These are phyloP conservation scores for Hirtodrosophila histrioides DNA, from an alignment of 2,888 invertebrate species.

Conservation along the genomic window DNA sequence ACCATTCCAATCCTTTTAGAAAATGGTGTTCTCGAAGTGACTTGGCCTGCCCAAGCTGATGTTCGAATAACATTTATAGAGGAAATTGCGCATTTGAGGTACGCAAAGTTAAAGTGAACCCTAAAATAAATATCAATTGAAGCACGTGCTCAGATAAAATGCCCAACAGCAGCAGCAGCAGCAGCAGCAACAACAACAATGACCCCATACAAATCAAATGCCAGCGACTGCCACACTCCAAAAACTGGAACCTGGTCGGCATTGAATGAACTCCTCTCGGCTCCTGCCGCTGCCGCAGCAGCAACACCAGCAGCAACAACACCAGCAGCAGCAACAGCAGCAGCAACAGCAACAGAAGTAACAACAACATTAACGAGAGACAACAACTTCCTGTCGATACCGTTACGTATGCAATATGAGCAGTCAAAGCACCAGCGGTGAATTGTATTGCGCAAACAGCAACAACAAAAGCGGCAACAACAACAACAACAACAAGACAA, in stretches of 20 bases:
- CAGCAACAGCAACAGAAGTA: conserved; percentile 13
- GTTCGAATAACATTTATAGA: neutral
- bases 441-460: conserved; percentile 56
- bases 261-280: conserved; percentile 58
- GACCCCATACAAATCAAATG: conserved; percentile 40
- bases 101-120: neutral
- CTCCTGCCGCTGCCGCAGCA: conserved; percentile 25
- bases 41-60: no score
- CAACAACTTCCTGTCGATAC: conserved; percentile 67
- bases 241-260: conserved; percentile 49
- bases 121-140: neutral
- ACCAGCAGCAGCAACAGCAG: conserved; percentile 11
- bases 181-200: conserved; percentile 30
- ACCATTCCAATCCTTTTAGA: no score
- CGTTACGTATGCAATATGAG: conserved; percentile 69
- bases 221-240: neutral
- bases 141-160: conserved; percentile 15
- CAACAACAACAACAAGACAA: conserved; percentile 26
- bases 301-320: conserved; percentile 25
- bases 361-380: conserved; percentile 15
- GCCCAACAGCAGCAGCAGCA: conserved; percentile 1
- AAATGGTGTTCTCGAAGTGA: no score
- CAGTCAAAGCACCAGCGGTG: conserved; percentile 50
- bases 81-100: neutral
- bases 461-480: conserved; percentile 24